phyloP scores from a whole-genome alignment of 2,888 invertebrate species.

The Scaptomyza cyrtandrae region DNA sequence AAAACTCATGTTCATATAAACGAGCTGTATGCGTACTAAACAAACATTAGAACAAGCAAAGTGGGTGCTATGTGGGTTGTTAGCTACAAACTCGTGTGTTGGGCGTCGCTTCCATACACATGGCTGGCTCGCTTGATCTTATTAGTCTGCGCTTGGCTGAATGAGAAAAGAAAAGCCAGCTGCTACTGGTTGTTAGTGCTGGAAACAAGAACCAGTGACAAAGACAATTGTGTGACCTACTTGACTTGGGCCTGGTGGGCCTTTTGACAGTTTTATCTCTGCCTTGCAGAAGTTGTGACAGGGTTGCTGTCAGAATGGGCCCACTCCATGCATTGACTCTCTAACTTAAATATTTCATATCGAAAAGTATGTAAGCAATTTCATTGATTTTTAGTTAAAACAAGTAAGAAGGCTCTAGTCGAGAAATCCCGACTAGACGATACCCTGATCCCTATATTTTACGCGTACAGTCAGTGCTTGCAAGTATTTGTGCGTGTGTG shows the following conservation, averaged over 20 bases:
- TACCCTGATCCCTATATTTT: too few species aligned
- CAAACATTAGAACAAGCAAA: conserved; percentile 37
- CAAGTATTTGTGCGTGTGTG: too few species aligned
- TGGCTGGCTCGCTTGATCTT: conserved; percentile 78
- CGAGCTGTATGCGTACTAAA: conserved; percentile 58
- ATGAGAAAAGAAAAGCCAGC: conserved; percentile 77
- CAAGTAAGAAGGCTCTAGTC: too few species aligned
- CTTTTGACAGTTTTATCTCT: conserved; percentile 77
- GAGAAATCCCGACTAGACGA: too few species aligned
- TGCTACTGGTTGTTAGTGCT: conserved; percentile 34
- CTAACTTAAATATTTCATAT: background rate
- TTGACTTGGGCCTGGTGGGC: conserved; percentile 42
- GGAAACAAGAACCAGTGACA: conserved; percentile 23
- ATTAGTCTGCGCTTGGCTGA: conserved; percentile 80
- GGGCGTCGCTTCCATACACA: conserved; percentile 66
- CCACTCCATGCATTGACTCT: conserved; percentile 7
- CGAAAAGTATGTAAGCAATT: background rate
- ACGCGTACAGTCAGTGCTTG: too few species aligned
- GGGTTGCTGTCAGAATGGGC: conserved; percentile 10
- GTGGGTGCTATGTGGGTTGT: conserved; percentile 57
- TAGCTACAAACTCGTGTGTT: conserved; percentile 25
- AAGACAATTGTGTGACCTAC: conserved; percentile 42
- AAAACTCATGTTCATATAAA: conserved; percentile 66
- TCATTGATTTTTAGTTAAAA: too few species aligned
- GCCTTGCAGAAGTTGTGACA: conserved; percentile 63